Conservation (phyloP, 2,113 vertebrate species). For the Amphiprion percula region DNA sequence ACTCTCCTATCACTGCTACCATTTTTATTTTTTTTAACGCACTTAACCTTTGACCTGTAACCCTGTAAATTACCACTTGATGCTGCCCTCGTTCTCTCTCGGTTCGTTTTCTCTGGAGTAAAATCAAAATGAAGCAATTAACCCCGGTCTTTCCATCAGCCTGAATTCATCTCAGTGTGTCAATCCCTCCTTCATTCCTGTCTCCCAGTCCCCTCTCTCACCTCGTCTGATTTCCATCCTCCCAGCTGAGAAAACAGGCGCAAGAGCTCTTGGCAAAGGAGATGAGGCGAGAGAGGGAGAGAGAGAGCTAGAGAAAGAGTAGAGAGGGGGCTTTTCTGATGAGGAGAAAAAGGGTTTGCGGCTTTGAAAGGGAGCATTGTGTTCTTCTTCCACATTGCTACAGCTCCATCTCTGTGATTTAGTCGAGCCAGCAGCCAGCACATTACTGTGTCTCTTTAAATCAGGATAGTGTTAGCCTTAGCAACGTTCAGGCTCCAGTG, state of each 20-base stretch:
- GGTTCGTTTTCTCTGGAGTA: not conserved
- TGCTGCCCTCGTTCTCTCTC: slow-evolving; percentile 3
- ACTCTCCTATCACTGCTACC: not conserved
- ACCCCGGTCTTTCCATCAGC: slow-evolving; percentile 4
- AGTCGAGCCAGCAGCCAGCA: slow-evolving; percentile 69
- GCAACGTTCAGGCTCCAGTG: slow-evolving; percentile 65
- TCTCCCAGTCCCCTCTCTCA: slow-evolving; percentile 25
- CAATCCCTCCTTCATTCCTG: slow-evolving; percentile 47
- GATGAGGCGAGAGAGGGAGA: slow-evolving; percentile 52
- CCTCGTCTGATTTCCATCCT: slow-evolving; percentile 76
- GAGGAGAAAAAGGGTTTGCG: slow-evolving; percentile 61
- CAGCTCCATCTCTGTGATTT: slow-evolving; percentile 67
- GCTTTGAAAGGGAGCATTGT: slow-evolving; percentile 82
- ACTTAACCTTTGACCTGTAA: slow-evolving; percentile 20
- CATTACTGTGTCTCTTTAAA: slow-evolving; percentile 78
- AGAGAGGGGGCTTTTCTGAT: slow-evolving; percentile 74
- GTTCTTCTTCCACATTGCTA: slow-evolving; percentile 65
- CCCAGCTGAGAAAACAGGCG: slow-evolving; percentile 83
- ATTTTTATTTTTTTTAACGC: not conserved
- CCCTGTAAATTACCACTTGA: not conserved
- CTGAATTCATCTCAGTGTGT: slow-evolving; percentile 6
- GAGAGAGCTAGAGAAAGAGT: slow-evolving; percentile 31
- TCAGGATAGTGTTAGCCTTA: slow-evolving; percentile 69
- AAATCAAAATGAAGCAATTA: slow-evolving; percentile 31
- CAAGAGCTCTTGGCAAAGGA: slow-evolving; percentile 71